Base-by-base conservation (phyloP, 2,888 invertebrate species). In the Stenurella melanura region DNA sequence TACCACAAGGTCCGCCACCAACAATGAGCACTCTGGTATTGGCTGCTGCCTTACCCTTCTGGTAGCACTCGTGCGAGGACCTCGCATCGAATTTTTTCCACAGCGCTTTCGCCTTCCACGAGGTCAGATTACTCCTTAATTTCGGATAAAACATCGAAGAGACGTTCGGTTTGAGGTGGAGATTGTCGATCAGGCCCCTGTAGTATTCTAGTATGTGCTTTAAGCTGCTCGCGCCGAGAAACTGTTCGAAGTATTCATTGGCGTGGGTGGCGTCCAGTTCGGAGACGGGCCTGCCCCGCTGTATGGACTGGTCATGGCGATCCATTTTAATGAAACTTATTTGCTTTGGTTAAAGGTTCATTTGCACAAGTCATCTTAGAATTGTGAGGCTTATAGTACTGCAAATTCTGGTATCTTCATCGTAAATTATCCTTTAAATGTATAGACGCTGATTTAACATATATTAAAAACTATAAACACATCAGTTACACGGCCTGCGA, bases 21-120 rank as follows among this genome's bases (percentile, higher is more conserved):
- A 99, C 98, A 81, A 99, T 95, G 83, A 99, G 92, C 84, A 97
- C 97, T 89, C 95, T 93, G 50, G 94, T 95, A 82, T 95, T 94
- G 7, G 93, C 91, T 88, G 97, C 96, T 9, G 95, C 93, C 84
- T 94, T 95, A 26, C 97, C 97, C 83, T 96, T 94, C 79, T 93
- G 94, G 90, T 99, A 99, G 85, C 97, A 97, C 86, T 97, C 96
- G 90, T 98, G 97, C 84, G 93, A 93, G 26, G 97, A 96, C 67
- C 98, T 92, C 75, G 97, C 96, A 90, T 99, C 99, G 88, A 99
- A 96, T 90, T 98, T 97, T 87, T 96, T 95, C 96, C 98, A 98
- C n/a, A 99, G 90, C 6, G 97, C 97, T 89, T 97, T 96, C 0
- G 98, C 98, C 88, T 97, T 96, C 98, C 98, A 98, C 60, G 96